phyloP scores from a whole-genome alignment of 2,888 invertebrate species.

The Anodontia alba region DNA sequence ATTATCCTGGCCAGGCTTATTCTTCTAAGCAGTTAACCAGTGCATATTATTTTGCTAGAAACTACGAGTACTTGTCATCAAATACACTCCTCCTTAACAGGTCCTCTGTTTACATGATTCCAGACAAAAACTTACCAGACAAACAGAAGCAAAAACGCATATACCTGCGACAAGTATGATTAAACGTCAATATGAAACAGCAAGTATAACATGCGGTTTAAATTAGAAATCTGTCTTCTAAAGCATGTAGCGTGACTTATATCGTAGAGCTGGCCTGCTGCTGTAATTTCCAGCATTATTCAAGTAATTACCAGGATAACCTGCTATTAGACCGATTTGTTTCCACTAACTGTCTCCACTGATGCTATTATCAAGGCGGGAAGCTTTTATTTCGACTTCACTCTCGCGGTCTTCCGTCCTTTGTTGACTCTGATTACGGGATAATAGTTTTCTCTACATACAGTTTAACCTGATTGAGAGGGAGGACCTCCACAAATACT shows the following conservation, averaged over 20 bases:
- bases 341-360: slow-evolving; percentile 11
- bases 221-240: neutral
- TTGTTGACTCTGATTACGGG: slow-evolving; percentile 11
- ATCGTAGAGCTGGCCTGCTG: neutral
- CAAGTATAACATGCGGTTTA: neutral
- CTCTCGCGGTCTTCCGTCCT: neutral
- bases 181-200: neutral
- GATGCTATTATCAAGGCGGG: slow-evolving; percentile 12
- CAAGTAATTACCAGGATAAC: neutral
- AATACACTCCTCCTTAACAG: too few species aligned
- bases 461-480: neutral
- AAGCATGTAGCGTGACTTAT: neutral
- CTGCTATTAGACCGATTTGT: slow-evolving; percentile 11
- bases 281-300: neutral
- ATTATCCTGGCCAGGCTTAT: too few species aligned
- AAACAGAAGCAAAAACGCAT: too few species aligned
- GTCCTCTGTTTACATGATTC: too few species aligned
- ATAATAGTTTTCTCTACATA: slow-evolving; percentile 6
- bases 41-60: too few species aligned
- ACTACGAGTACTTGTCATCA: too few species aligned
- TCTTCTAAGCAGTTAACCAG: too few species aligned
- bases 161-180: too few species aligned
- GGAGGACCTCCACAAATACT: neutral
- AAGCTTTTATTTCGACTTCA: slow-evolving; percentile 11
- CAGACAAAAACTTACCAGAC: too few species aligned